Evolutionary conservation across 2,113 vertebrate species (phyloP).

Genomic region (Galbula dea): DNA sequence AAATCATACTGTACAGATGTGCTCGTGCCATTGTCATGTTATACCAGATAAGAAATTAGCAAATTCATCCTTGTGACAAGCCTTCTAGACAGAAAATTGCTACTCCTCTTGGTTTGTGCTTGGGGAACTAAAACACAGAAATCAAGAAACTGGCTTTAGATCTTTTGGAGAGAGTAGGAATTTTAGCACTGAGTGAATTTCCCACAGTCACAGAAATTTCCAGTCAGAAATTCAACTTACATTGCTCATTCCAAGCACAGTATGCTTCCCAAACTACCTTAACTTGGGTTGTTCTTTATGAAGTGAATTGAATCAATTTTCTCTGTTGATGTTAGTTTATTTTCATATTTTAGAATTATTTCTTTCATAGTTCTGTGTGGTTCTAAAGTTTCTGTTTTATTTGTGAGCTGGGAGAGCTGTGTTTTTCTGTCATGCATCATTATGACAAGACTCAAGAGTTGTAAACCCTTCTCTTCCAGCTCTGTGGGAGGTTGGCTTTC

Average conservation of each 20-base stretch:
- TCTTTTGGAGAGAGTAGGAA: not conserved
- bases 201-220: not conserved
- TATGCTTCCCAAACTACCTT: not conserved
- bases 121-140: not conserved
- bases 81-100: not conserved
- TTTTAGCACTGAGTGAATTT: not conserved
- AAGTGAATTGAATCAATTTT: not conserved
- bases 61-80: not conserved
- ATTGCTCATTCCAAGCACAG: not conserved
- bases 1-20: not conserved
- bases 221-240: not conserved
- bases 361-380: not conserved
- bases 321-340: not conserved
- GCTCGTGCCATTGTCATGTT: not conserved
- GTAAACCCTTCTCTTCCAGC: not conserved
- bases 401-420: not conserved
- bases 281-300: not conserved
- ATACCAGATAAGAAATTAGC: not conserved
- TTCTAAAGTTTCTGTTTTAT: not conserved
- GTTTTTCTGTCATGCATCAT: not conserved
- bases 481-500: conserved; percentile 10
- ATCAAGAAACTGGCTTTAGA: not conserved
- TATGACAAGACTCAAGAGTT: not conserved
- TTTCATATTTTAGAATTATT: not conserved
- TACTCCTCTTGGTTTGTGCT: not conserved